These are phyloP conservation scores for Pterocles gutturalis DNA, from an alignment of 2,113 vertebrate genomes.

Conservation along the genomic window DNA sequence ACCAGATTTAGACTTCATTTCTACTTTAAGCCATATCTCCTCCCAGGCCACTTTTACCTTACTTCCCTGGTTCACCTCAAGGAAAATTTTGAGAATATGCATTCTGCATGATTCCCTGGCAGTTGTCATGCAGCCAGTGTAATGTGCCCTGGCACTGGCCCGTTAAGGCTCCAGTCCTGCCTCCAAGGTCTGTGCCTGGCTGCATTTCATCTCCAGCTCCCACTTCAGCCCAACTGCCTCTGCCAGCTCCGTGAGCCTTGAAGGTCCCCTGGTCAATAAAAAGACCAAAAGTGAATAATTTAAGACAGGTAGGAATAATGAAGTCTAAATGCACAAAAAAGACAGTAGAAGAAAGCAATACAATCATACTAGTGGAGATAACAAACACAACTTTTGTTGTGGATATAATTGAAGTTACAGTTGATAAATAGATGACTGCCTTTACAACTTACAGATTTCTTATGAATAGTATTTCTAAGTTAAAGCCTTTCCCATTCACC, in stretches of 20 bases:
- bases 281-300: conserved; percentile 9
- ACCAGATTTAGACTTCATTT: conserved; percentile 16
- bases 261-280: conserved; percentile 21
- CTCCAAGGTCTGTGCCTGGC: background rate
- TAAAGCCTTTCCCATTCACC: background rate
- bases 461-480: background rate
- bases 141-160: background rate
- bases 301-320: background rate
- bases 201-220: background rate
- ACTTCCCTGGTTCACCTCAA: background rate
- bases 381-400: background rate
- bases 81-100: background rate
- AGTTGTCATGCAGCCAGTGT: background rate
- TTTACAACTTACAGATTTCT: background rate
- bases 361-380: background rate
- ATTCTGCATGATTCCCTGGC: fast-evolving
- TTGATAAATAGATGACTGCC: background rate
- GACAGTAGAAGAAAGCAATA: background rate
- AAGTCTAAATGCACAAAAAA: background rate
- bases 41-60: background rate
- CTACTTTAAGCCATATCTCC: background rate
- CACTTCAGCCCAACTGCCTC: background rate
- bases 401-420: background rate
- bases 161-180: background rate
- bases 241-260: background rate